Conservation (phyloP, 2,113 vertebrate genomes). For the Hylia prasina region DNA sequence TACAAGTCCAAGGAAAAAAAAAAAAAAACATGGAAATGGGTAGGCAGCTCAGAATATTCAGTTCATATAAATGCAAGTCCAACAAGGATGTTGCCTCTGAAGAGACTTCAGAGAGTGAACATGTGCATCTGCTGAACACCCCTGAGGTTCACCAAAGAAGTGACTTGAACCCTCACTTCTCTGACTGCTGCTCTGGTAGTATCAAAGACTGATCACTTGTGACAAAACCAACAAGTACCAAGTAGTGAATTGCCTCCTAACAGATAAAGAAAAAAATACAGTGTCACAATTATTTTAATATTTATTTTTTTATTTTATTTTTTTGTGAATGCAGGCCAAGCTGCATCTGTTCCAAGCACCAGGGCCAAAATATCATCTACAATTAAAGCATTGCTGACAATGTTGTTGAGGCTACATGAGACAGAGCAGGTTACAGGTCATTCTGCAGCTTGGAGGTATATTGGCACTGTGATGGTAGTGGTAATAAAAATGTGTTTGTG, state of each 20-base stretch:
- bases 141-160: background rate
- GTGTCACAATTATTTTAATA: background rate
- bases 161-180: background rate
- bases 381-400: constrained; percentile 26
- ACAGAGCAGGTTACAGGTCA: background rate
- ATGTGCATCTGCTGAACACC: background rate
- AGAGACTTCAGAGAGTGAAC: background rate
- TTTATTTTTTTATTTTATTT: background rate
- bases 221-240: constrained; percentile 10
- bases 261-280: background rate
- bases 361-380: constrained; percentile 6
- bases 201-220: background rate
- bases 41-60: background rate
- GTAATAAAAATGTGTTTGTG: constrained; percentile 21
- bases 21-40: background rate
- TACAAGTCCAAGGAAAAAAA: background rate
- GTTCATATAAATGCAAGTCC: background rate
- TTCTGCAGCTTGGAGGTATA: constrained; percentile 3
- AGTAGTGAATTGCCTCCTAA: background rate
- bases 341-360: background rate
- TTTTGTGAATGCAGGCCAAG: background rate
- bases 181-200: background rate
- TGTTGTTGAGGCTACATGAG: background rate
- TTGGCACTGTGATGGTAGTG: background rate
- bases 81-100: background rate